phyloP scores from a whole-genome alignment of 2,113 vertebrate genomes.

The Pteropus alecto region DNA sequence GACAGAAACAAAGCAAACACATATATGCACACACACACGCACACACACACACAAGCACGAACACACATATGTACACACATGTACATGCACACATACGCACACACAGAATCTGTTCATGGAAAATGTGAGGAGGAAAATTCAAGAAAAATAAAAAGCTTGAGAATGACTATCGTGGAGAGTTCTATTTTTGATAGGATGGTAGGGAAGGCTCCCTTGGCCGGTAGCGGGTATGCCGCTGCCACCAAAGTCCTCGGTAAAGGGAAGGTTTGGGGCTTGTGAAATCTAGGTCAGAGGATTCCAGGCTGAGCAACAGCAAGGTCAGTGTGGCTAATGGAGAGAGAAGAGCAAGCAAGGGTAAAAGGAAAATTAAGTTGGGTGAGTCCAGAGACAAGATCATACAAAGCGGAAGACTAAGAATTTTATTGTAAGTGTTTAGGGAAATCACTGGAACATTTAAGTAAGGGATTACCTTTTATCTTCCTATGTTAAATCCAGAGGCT shows the following conservation, averaged over 20 bases:
- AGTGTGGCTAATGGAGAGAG: not conserved
- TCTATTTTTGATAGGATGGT: accelerated
- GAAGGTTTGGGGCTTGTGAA: accelerated
- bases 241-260: too few relatives aligned
- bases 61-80: not conserved
- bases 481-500: not conserved
- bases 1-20: not conserved
- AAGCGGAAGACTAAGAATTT: not conserved
- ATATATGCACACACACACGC: not conserved
- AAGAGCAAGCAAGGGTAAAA: accelerated
- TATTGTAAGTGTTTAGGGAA: not conserved
- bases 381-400: not conserved
- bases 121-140: not conserved
- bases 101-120: not conserved
- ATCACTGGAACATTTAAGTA: not conserved
- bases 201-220: not conserved
- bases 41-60: not conserved
- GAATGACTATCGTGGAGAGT: not conserved
- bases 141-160: not conserved
- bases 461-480: not conserved
- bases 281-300: not conserved
- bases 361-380: not conserved
- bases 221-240: accelerated
- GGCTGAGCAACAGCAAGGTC: not conserved
- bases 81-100: not conserved